Evolutionary conservation across 2,888 invertebrate genomes (phyloP), one percentile per base, ranked within the genome.

Genomic region (Chouioia cunea): DNA sequence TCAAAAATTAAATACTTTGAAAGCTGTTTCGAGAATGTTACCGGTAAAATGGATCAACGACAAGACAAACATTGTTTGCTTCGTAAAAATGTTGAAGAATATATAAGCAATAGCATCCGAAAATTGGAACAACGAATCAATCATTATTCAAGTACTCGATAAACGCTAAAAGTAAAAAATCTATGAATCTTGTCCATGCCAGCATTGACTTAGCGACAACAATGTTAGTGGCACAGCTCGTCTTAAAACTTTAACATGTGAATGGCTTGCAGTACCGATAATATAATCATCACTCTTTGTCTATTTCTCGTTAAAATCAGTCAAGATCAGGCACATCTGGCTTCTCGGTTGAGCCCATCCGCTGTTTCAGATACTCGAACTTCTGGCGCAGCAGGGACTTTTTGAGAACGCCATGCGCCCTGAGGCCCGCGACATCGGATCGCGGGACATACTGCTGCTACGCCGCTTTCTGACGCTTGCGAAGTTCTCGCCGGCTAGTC

Each of bases 391-490:
- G 76, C 75, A 85, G 79, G 68, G 83, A 81, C 74, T 81, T 75
- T 77, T 79, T 85, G 64, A 83, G 79, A 75, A 82, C 81, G 76
- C 79, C 81, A 73, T 81, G 79, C 67, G 83, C 79, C 75, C 79
- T 78, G 73, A 81, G 78, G 78, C 81, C 83, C 83, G 82, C 79
- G 79, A 82, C 82, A 75, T 81, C 81, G 69, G 79, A 82, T 79
- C 85, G 84, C 84, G 83, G 81, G 80, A 77, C 76, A 80, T 79
- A 78, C 79, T 80, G 79, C 78, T 81, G 83, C 79, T 92, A 92
- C 88, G 59, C 47, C 48, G 27, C 27, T 20, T 93, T 93, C 80
- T 92, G 91, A 79, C 91, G 92, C 80, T 91, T 91, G 75, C 90
- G 88, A 53, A 89, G 89, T 73, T 92, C 91, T 67, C 91, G 77